Conservation (phyloP, 2,888 invertebrate genomes). For the Dynastes maya region DNA sequence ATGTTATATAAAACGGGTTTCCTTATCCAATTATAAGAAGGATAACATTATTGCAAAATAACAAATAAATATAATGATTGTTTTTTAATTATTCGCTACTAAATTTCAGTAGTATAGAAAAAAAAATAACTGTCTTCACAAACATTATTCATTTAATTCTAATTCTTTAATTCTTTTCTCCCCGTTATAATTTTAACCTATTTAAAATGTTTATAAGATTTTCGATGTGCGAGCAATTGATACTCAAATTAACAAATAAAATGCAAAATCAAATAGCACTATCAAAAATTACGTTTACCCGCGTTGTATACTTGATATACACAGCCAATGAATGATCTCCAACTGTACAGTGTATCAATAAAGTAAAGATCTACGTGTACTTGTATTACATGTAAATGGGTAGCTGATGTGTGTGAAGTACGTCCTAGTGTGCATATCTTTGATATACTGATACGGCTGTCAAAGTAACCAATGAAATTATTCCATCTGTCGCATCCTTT, state of each 20-base stretch:
- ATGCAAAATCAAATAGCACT: background rate
- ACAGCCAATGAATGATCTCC: constrained; percentile 68
- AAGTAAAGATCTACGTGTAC: constrained; percentile 26
- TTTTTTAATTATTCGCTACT: no score
- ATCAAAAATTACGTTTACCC: constrained; percentile 47
- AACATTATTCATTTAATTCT: no score
- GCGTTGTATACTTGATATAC: constrained; percentile 25
- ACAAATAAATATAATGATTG: no score
- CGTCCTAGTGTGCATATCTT: constrained; percentile 22
- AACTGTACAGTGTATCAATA: constrained; percentile 73
- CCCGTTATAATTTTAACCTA: no score
- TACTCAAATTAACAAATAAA: background rate
- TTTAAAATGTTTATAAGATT: no score
- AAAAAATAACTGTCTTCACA: no score
- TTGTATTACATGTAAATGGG: background rate
- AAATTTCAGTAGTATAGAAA: no score
- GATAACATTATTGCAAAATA: no score
- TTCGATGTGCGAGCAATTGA: no score
- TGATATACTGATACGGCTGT: constrained; percentile 5
- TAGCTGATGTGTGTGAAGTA: constrained; percentile 6
- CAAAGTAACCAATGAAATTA: constrained; percentile 64
- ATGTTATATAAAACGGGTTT: no score
- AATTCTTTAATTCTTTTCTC: no score
- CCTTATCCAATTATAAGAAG: no score
- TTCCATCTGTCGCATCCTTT: constrained; percentile 69